Evolutionary conservation across 2,113 vertebrate genomes (phyloP), one percentile per base, ranked within the genome.

Genomic region (Bagarius yarrelli): DNA sequence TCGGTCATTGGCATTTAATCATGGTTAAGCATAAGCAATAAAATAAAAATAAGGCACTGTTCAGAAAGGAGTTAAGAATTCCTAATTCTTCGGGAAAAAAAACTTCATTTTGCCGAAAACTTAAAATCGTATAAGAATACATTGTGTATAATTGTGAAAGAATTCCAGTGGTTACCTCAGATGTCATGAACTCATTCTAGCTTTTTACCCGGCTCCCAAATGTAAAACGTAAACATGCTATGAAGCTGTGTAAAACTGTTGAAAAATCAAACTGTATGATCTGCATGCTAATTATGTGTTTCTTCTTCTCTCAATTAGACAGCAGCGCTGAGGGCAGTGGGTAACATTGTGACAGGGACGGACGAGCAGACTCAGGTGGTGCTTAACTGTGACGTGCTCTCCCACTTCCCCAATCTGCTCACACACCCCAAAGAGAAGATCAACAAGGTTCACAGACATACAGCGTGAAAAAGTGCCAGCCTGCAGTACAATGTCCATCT

Each of bases 391-490:
- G 97, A 99, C n/a, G 98, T 99, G 87, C 95, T 99, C 73, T 95
- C 95, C 63, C 96, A 98, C 86, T 99, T 99, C 88, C 95, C 96
- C 84, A 97, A 97, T 90, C 94, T 99, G 86, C 94, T 99, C 87
- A 96, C 97, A 73, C 98, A 99, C 88, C 97, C 97, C 52, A 99
- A 99, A 93, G 98, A 99, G 90, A 99, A 99, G 92, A 99, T 99
- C 88, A 99, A 99, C 89, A 99, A 99, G 97, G 98, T 98, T 91
- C 40, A 60, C 25, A 44, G 36, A 55, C 55, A 61, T 25, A 52
- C 0, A 76, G 55, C 74, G 32, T 53, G 19, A 40, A 67, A 60
- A 14, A 52, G 8, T 6, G 47, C 5, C 3, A 32, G 13, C 11
- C 8, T 55, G 25, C 70, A 14, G 53, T 32, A 34, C 34, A 32